Evolutionary conservation across 2,113 vertebrate genomes (phyloP).

Genomic region (Hippolais icterina): DNA sequence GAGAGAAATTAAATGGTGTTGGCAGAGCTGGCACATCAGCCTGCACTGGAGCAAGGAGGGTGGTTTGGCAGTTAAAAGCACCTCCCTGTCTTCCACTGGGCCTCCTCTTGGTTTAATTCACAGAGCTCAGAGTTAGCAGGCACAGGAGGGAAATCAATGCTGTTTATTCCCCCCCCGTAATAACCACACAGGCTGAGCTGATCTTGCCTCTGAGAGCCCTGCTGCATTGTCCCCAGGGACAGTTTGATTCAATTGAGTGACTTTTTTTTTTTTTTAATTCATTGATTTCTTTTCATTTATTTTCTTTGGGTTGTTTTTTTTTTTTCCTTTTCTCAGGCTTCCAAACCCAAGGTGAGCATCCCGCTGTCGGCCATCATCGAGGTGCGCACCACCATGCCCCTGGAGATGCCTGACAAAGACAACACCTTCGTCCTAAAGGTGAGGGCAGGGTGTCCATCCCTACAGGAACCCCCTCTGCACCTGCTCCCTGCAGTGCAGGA

Average conservation of each 20-base stretch:
- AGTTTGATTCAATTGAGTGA: not conserved
- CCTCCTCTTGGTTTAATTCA: constrained; percentile 60
- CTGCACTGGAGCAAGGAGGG: not conserved
- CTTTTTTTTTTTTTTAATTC: not conserved
- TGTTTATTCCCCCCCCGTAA: not conserved
- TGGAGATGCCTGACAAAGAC: constrained; percentile 99
- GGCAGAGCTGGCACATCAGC: not conserved
- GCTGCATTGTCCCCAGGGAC: not conserved
- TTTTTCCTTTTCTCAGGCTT: constrained; percentile 75
- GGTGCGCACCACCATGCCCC: constrained; percentile 96
- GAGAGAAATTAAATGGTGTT: not conserved
- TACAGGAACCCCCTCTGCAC: fast-evolving
- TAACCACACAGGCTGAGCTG: not conserved
- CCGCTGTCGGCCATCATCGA: constrained; percentile 92
- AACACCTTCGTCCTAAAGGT: constrained; percentile 99
- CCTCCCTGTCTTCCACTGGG: constrained; percentile 16
- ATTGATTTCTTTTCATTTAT: not conserved
- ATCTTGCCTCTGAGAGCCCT: not conserved
- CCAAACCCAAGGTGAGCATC: constrained; percentile 93
- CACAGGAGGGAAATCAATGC: constrained; percentile 45
- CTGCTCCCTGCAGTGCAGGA: not conserved
- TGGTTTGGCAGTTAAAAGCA: constrained; percentile 9
- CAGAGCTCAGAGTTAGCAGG: constrained; percentile 33
- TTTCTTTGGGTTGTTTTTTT: not conserved
- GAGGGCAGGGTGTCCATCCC: not conserved